Conservation (phyloP, 2,888 invertebrate genomes). For the Tridacna crocea region DNA sequence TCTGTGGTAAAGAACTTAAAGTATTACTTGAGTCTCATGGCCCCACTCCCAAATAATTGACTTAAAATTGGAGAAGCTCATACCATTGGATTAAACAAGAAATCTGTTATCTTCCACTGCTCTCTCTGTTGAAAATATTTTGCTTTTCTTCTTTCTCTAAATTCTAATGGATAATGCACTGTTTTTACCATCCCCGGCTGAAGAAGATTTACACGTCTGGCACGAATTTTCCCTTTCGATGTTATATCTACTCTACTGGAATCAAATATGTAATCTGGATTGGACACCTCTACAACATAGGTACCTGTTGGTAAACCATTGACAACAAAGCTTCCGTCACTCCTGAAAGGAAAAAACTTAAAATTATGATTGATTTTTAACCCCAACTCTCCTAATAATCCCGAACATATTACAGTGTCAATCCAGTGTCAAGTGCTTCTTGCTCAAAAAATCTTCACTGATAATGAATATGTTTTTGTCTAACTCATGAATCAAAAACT, state of each 20-base stretch:
- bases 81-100: constrained; percentile 97
- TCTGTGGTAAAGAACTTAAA: too few relatives aligned
- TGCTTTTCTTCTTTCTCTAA: constrained; percentile 92
- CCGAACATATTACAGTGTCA: too few relatives aligned
- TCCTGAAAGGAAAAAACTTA: constrained; percentile 86
- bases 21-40: too few relatives aligned
- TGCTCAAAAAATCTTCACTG: too few relatives aligned
- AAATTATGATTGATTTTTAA: too few relatives aligned
- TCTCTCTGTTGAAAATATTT: constrained; percentile 94
- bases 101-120: constrained; percentile 98
- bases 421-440: too few relatives aligned
- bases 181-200: constrained; percentile 92
- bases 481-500: too few relatives aligned
- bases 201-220: constrained; percentile 96
- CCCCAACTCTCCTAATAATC: too few relatives aligned
- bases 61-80: background rate
- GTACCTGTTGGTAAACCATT: constrained; percentile 89
- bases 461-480: too few relatives aligned
- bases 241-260: constrained; percentile 98
- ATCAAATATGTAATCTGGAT: constrained; percentile 96
- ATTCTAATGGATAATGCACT: constrained; percentile 95
- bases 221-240: constrained; percentile 97
- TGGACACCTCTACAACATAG: constrained; percentile 95
- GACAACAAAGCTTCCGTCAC: constrained; percentile 95
- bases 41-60: too few relatives aligned